A percentile compares a stretch with the other conserved stretches of the same genome.
These are phyloP conservation scores for Dendrocincla tyrannina DNA, from an alignment of 2,797 vertebrate genomes.

Conservation along the genomic window DNA sequence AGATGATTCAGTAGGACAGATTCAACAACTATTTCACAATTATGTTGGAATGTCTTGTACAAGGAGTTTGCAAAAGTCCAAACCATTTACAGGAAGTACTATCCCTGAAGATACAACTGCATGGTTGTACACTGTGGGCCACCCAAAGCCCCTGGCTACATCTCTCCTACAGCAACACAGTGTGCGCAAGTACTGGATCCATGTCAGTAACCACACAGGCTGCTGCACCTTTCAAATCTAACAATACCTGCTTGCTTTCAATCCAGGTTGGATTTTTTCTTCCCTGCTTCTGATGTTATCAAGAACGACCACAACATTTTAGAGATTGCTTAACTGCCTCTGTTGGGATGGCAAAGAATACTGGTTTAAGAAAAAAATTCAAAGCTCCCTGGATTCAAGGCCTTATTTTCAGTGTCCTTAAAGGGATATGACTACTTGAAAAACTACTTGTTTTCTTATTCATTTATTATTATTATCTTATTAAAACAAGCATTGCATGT, in stretches of 20 bases:
- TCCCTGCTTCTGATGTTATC: background rate
- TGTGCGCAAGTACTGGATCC: background rate
- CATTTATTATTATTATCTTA: background rate
- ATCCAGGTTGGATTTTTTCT: background rate
- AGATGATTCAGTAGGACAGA: background rate
- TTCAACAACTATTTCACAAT: background rate
- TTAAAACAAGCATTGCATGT: background rate
- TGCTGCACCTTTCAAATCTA: background rate
- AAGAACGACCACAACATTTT: background rate
- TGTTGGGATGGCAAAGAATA: background rate
- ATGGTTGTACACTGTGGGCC: rapidly evolving
- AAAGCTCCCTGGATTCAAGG: background rate
- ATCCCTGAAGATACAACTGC: background rate
- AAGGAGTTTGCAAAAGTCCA: background rate
- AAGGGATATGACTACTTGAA: background rate
- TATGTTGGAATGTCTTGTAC: background rate
- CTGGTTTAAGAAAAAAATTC: background rate
- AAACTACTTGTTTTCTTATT: background rate
- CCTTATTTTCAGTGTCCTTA: background rate
- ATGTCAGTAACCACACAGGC: background rate
- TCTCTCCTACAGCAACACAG: background rate
- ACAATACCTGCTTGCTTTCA: background rate
- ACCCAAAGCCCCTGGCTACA: background rate
- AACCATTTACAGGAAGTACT: background rate
- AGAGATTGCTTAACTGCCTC: background rate